phyloP scores from a whole-genome alignment of 2,113 vertebrate genomes.

The Plotosus lineatus region DNA sequence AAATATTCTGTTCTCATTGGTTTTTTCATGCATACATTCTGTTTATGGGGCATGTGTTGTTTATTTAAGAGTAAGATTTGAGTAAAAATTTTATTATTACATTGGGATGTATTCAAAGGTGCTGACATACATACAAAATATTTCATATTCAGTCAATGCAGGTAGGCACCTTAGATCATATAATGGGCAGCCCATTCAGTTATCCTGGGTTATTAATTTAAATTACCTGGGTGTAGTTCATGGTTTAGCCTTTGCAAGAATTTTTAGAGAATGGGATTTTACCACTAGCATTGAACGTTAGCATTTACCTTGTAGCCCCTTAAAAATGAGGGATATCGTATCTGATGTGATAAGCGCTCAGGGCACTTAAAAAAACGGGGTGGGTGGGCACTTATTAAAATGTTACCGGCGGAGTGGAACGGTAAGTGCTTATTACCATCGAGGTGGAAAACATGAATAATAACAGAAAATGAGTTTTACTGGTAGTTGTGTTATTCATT shows the following conservation, averaged over 20 bases:
- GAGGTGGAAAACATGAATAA: too few species aligned
- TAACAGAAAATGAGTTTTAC: too few species aligned
- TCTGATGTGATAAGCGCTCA: too few species aligned
- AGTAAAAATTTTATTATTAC: not conserved
- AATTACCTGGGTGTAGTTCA: not conserved
- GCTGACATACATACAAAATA: not conserved
- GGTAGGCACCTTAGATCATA: not conserved
- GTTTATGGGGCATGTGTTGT: not conserved
- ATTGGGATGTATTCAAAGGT: not conserved
- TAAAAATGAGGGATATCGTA: too few species aligned
- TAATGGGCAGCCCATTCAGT: not conserved
- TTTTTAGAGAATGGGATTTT: not conserved
- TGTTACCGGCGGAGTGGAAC: too few species aligned
- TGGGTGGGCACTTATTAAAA: too few species aligned
- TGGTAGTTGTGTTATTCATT: too few species aligned
- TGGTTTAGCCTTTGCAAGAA: not conserved
- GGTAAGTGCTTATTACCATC: too few species aligned
- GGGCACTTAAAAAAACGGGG: too few species aligned
- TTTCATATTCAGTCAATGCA: not conserved
- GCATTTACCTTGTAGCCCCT: too few species aligned
- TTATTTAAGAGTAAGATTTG: not conserved
- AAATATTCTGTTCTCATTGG: not conserved
- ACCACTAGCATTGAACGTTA: not conserved
- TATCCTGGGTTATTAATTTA: not conserved
- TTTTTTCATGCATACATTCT: not conserved